phyloP scores from a whole-genome alignment of 2,797 vertebrate species.

The Jordanella pulchra region DNA sequence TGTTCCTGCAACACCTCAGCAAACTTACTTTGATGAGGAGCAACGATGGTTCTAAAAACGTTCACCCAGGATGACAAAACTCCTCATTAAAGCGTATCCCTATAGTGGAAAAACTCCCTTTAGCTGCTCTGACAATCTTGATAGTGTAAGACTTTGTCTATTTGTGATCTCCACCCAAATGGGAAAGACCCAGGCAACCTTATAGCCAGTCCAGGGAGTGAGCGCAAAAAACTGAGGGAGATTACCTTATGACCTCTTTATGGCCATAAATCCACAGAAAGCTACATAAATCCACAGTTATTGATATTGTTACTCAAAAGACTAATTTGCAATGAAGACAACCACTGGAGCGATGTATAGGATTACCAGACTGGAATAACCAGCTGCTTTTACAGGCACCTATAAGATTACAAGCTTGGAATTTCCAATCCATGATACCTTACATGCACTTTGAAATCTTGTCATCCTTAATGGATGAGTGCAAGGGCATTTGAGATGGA shows the following conservation, averaged over 20 bases:
- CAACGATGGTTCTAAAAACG: too few species aligned
- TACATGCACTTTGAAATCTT: slow-evolving; percentile 71
- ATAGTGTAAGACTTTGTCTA: neutral
- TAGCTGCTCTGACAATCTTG: neutral
- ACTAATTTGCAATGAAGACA: slow-evolving; percentile 44
- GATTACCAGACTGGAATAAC: slow-evolving; percentile 70
- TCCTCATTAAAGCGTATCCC: neutral
- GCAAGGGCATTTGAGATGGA: slow-evolving; percentile 60
- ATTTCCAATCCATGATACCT: slow-evolving; percentile 62
- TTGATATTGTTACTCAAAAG: neutral
- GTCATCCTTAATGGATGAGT: slow-evolving; percentile 56
- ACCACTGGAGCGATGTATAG: slow-evolving; percentile 60
- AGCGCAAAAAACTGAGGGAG: too few species aligned
- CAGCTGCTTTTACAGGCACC: slow-evolving; percentile 53
- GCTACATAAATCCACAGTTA: slow-evolving; percentile 1
- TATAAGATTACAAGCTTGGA: slow-evolving; percentile 69
- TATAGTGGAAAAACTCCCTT: neutral
- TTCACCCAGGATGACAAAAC: neutral
- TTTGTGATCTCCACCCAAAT: neutral
- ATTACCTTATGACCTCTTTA: neutral
- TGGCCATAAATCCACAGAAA: neutral
- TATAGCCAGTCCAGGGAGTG: neutral
- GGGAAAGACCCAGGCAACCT: neutral
- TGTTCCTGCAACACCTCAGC: too few species aligned
- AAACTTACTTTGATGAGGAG: too few species aligned